Conservation (phyloP, 2,888 invertebrate species). For the Entomobrya proxima region DNA sequence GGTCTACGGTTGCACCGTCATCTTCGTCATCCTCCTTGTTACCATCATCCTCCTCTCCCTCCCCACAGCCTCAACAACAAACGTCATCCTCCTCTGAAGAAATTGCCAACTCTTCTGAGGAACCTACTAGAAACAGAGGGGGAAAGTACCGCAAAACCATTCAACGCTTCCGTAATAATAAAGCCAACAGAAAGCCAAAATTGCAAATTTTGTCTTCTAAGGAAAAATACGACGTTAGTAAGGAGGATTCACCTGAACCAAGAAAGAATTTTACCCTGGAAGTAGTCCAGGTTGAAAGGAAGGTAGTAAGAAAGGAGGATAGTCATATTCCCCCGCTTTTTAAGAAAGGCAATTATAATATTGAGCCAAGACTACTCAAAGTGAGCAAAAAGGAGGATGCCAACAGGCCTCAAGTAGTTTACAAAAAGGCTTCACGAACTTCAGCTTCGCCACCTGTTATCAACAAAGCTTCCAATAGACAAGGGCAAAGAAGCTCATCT, state of each 20-base stretch:
- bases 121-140: background rate
- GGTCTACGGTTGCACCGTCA: background rate
- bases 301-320: constrained; percentile 53
- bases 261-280: constrained; percentile 66
- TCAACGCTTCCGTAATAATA: background rate
- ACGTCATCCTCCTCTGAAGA: background rate
- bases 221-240: constrained; percentile 24
- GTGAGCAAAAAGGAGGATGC: constrained; percentile 10
- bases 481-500: background rate
- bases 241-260: background rate
- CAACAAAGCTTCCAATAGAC: background rate
- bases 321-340: constrained; percentile 36
- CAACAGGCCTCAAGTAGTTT: constrained; percentile 19
- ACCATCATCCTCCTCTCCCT: background rate
- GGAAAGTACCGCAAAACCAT: background rate
- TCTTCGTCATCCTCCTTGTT: background rate
- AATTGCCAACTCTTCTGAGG: background rate
- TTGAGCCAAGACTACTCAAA: constrained; percentile 28
- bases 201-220: background rate
- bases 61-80: background rate
- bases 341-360: constrained; percentile 4
- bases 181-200: background rate
- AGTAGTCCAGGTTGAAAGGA: constrained; percentile 63
- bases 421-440: background rate
- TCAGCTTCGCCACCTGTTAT: background rate